Conservation (phyloP, 2,113 vertebrate species). For the Eptesicus fuscus region DNA sequence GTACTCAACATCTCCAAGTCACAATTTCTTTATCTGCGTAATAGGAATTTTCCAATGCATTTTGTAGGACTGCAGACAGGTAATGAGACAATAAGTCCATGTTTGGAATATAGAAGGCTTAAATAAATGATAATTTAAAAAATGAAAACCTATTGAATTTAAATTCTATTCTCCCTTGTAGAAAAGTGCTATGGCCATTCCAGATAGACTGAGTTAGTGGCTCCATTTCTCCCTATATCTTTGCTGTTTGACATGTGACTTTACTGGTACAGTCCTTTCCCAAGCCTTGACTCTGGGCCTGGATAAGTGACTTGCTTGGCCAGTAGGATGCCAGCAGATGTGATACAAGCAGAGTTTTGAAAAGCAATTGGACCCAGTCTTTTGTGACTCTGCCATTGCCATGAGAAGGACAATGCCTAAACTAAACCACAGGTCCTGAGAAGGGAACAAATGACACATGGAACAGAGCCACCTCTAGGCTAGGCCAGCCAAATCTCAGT, state of each 20-base stretch:
- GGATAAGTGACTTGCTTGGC: not conserved
- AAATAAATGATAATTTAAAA: slow-evolving; percentile 34
- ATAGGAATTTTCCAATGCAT: not conserved
- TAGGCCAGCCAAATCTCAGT: not conserved
- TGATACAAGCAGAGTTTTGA: not conserved
- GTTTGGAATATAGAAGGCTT: not conserved
- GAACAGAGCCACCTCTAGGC: not conserved
- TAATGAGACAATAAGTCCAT: not conserved
- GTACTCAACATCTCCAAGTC: not conserved
- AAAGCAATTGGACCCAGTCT: not conserved
- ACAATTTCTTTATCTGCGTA: not conserved
- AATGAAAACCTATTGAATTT: not conserved
- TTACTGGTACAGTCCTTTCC: not conserved
- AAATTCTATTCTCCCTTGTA: not conserved
- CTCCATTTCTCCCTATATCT: not conserved
- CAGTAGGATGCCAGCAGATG: not conserved
- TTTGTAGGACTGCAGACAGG: not conserved
- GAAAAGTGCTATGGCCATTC: not conserved
- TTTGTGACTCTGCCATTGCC: not conserved
- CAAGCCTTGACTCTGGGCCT: not conserved
- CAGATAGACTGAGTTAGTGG: not conserved
- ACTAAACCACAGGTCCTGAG: not conserved
- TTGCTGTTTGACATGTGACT: not conserved
- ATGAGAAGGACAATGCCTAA: not conserved
- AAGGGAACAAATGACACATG: not conserved